Conservation (phyloP, 2,113 vertebrate species). For the Talpa occidentalis region DNA sequence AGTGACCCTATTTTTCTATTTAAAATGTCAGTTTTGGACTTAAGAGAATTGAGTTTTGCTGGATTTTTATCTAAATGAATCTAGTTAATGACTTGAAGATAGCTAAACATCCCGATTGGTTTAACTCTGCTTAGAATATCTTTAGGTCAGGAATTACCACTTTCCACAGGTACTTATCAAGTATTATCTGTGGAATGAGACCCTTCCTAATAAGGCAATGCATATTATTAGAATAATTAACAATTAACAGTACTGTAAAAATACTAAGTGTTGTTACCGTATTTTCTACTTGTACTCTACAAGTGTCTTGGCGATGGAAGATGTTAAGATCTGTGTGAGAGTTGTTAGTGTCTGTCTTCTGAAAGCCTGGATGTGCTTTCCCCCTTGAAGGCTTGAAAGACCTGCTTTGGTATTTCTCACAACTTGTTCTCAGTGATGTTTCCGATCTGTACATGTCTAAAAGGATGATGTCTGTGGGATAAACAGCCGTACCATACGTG, state of each 20-base stretch:
- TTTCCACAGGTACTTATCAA: neutral
- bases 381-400: neutral
- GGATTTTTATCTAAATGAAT: neutral
- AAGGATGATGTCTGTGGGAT: neutral
- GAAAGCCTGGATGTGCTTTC: neutral
- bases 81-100: neutral
- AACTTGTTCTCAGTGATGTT: neutral
- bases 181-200: neutral
- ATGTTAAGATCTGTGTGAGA: neutral
- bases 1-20: neutral
- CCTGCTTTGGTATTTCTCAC: neutral
- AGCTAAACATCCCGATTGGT: neutral
- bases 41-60: neutral
- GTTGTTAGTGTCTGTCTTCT: constrained; percentile 20
- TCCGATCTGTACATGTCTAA: neutral
- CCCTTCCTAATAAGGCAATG: neutral
- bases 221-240: constrained; percentile 22
- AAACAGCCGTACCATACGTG: neutral
- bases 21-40: neutral
- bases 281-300: neutral
- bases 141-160: neutral
- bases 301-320: constrained; percentile 10
- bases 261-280: neutral
- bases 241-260: neutral
- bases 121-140: constrained; percentile 19